Conservation (phyloP, 2,113 vertebrate genomes). For the Pelmatolapia mariae region DNA sequence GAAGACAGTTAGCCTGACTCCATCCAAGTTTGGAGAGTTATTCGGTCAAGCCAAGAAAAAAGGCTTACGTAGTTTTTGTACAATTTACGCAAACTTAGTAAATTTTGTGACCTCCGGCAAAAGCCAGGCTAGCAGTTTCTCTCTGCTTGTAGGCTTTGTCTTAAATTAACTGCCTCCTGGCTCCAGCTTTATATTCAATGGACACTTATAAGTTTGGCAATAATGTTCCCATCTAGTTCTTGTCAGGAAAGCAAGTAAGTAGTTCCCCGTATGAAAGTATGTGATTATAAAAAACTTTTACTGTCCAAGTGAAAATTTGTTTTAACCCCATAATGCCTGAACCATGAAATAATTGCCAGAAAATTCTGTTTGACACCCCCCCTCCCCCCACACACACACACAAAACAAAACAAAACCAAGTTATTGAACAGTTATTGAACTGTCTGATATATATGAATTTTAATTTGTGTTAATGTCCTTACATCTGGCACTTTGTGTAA, state of each 20-base stretch:
- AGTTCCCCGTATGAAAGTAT: neutral
- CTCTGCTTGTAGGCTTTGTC: neutral
- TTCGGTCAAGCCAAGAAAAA: neutral
- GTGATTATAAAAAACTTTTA: neutral
- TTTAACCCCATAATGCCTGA: neutral
- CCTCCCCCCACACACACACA: fast-evolving
- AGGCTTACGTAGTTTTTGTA: neutral
- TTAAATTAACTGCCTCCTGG: neutral
- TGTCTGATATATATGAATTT: neutral
- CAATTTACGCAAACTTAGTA: neutral
- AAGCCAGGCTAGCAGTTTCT: neutral
- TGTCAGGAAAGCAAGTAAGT: neutral
- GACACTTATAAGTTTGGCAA: neutral
- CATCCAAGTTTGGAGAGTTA: neutral
- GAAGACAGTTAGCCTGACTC: neutral
- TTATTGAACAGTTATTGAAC: neutral
- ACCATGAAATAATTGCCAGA: neutral
- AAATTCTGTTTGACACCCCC: neutral
- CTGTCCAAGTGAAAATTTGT: neutral
- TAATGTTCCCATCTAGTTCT: neutral
- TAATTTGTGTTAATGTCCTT: neutral
- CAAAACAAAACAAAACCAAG: neutral
- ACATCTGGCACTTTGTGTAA: neutral
- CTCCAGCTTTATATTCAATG: neutral
- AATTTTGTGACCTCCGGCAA: neutral